Conservation (phyloP, 2,113 vertebrate species). For the Brachirus orientalis region DNA sequence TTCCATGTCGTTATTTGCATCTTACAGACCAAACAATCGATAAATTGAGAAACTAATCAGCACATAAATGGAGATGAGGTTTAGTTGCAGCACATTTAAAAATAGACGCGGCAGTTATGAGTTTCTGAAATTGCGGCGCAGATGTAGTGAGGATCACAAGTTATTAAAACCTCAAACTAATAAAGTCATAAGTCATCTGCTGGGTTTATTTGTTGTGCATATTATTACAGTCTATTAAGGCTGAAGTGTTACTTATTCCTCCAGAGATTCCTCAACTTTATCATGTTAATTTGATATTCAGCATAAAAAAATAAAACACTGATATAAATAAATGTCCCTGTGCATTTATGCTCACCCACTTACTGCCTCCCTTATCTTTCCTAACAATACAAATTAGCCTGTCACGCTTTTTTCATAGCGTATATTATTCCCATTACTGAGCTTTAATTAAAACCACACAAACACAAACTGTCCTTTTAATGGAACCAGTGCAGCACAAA, state of each 20-base stretch:
- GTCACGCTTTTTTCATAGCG: conserved; percentile 4
- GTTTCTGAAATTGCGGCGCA: not conserved
- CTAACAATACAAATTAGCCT: conserved; percentile 31
- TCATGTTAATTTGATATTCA: conserved; percentile 39
- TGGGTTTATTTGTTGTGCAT: not conserved
- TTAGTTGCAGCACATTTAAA: not conserved
- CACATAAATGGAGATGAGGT: not conserved
- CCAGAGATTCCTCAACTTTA: conserved; percentile 7
- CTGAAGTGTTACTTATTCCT: conserved; percentile 11
- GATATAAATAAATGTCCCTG: not conserved
- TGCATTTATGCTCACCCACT: conserved; percentile 10
- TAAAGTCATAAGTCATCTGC: not conserved
- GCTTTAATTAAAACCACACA: conserved; percentile 70
- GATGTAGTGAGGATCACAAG: not conserved
- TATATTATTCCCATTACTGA: conserved; percentile 58
- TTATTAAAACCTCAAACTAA: conserved; percentile 19
- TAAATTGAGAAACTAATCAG: not conserved
- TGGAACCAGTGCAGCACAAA: conserved; percentile 54
- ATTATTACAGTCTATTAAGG: not conserved
- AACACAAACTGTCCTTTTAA: conserved; percentile 62
- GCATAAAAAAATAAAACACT: conserved; percentile 16
- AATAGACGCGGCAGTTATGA: conserved; percentile 7
- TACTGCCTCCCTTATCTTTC: conserved; percentile 31
- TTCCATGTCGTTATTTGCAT: not conserved
- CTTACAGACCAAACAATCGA: not conserved